Percentiles rank a stretch among this genome's conserved stretches.
Conservation (phyloP, 2,888 invertebrate genomes). For the Eupithecia abbreviata region DNA sequence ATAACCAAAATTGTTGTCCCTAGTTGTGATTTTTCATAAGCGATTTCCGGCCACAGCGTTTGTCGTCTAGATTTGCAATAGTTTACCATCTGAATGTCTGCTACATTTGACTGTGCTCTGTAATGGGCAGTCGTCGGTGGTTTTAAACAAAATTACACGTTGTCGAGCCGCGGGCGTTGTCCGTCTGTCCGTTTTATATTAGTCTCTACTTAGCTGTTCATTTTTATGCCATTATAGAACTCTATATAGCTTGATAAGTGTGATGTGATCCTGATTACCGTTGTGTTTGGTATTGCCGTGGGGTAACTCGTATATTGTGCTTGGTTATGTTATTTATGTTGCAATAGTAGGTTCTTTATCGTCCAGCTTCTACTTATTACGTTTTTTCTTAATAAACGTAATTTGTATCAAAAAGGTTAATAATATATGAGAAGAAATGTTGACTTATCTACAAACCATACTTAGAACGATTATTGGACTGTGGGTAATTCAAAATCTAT, state of each 20-base stretch:
- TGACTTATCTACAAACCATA: background rate
- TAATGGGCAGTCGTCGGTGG: slow-evolving; percentile 32
- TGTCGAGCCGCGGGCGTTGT: slow-evolving; percentile 31
- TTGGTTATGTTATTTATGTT: background rate
- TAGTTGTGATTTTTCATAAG: too few relatives aligned
- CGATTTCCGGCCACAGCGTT: too few relatives aligned
- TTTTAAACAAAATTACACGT: slow-evolving; percentile 37
- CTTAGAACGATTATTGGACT: background rate
- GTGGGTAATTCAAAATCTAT: too few relatives aligned
- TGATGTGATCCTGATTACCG: slow-evolving; percentile 20
- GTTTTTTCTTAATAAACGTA: background rate
- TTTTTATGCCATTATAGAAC: slow-evolving; percentile 28
- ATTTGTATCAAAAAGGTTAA: background rate
- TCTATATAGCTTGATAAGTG: slow-evolving; percentile 24
- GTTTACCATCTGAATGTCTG: background rate
- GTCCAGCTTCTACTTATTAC: background rate
- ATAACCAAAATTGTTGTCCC: too few relatives aligned
- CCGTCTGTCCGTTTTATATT: slow-evolving; percentile 34
- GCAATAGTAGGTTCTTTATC: background rate
- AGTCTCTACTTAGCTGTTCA: slow-evolving; percentile 36
- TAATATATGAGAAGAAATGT: background rate
- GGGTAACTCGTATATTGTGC: slow-evolving; percentile 7
- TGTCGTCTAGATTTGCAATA: background rate
- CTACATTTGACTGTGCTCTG: slow-evolving; percentile 14
- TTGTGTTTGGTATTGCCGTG: slow-evolving; percentile 13